These are phyloP conservation scores for Drosophila hamatofila DNA, from an alignment of 2,888 invertebrate genomes.

Conservation along the genomic window DNA sequence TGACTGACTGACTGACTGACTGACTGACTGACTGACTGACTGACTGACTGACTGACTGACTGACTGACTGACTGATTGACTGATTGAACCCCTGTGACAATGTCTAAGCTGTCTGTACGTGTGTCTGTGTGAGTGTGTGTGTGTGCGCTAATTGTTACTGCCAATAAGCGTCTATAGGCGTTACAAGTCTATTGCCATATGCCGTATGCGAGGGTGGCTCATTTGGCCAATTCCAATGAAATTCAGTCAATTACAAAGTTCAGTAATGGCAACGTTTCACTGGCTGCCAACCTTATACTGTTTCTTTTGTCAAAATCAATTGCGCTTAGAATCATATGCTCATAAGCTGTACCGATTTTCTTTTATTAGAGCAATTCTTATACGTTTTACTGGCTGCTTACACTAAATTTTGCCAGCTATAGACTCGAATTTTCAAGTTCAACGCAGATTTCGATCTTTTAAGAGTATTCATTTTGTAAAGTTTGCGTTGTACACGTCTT, in stretches of 20 bases:
- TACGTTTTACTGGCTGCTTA: slow-evolving; percentile 8
- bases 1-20: slow-evolving; percentile 31
- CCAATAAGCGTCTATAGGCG: slow-evolving; percentile 39
- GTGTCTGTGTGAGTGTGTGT: slow-evolving; percentile 38
- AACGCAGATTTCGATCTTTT: no score
- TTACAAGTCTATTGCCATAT: slow-evolving; percentile 31
- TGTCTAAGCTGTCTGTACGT: slow-evolving; percentile 22
- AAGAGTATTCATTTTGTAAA: no score
- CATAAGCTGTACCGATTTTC: neutral
- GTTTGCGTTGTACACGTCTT: no score
- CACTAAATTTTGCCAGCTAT: no score
- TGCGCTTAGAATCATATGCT: neutral
- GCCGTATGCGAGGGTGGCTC: slow-evolving; percentile 29
- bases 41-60: slow-evolving; percentile 27
- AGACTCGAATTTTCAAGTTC: no score
- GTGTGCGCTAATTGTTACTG: slow-evolving; percentile 64
- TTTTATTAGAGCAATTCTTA: neutral
- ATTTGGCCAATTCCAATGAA: slow-evolving; percentile 13
- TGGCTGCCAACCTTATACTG: no score
- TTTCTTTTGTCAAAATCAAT: no score
- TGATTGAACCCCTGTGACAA: slow-evolving; percentile 29
- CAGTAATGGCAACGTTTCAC: neutral
- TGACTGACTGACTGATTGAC: slow-evolving; percentile 30
- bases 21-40: slow-evolving; percentile 19
- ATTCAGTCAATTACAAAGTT: neutral